phyloP scores from a whole-genome alignment of 1,140 invertebrate species.

The Lanistes nyassanus region DNA sequence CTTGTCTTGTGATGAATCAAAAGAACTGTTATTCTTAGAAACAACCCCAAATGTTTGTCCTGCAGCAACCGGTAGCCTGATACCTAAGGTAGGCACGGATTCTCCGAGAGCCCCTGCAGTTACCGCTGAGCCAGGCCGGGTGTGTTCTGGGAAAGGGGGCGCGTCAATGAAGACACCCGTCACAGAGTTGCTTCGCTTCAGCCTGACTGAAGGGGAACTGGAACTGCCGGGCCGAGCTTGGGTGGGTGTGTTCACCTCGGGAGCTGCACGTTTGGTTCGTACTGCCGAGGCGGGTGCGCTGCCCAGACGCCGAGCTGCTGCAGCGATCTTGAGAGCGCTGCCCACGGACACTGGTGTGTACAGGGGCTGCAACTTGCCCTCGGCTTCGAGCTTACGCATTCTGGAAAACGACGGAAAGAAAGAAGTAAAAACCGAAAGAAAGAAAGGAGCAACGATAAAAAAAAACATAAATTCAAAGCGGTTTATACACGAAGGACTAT shows the following conservation, averaged over 20 bases:
- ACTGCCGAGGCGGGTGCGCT: constrained; percentile 21
- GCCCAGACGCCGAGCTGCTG: constrained; percentile 51
- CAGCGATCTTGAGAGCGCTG: constrained; percentile 58
- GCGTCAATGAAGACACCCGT: constrained; percentile 54
- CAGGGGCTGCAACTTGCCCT: constrained; percentile 47
- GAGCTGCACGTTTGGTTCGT: constrained; percentile 17
- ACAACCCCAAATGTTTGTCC: background rate
- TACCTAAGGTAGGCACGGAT: background rate
- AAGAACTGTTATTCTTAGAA: too few relatives aligned
- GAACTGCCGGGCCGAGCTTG: background rate
- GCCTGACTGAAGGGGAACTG: constrained; percentile 27
- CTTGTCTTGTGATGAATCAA: background rate
- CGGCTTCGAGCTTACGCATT: constrained; percentile 49
- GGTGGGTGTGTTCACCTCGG: constrained; percentile 5
- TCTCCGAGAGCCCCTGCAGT: background rate
- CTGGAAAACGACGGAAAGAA: background rate
- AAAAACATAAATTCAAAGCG: too few relatives aligned
- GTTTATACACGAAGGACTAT: too few relatives aligned
- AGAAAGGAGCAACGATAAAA: too few relatives aligned
- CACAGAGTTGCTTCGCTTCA: constrained; percentile 51
- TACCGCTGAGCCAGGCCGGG: constrained; percentile 22
- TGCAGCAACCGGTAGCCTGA: background rate
- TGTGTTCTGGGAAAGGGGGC: constrained; percentile 20
- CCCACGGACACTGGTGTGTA: constrained; percentile 42
- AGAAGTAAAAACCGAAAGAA: too few relatives aligned